Evolutionary conservation across 1,140 invertebrate species (phyloP), one percentile per base, ranked within the genome.

Genomic region (Tribolium madens): DNA sequence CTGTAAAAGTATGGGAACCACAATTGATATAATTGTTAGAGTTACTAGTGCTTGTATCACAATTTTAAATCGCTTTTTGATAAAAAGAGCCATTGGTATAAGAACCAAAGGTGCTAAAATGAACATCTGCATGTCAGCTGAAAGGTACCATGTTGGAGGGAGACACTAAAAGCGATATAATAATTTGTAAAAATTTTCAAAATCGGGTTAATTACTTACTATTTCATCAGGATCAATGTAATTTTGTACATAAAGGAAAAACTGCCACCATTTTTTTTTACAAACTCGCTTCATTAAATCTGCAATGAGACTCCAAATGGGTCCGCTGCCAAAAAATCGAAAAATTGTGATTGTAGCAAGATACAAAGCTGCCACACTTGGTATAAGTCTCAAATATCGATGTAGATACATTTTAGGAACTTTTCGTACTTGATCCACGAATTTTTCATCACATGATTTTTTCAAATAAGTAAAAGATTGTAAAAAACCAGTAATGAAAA

Each of bases 41-140:
- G 81, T n/a, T 5, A 83, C 13, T 33, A 64, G 26, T 2, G 10
- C 57, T 4, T 18, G n/a, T 14, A 64, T 12, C 1, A 33, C 26
- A 2, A 0, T 0, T 33, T 33, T 33, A n/a, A 64, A 64, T 1
- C 12, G 21, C 5, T 69, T 75, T 26, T 76, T 73, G 14, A 79
- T 72, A 0, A 80, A 10, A 6, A 75, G 13, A 0, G 78, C 68
- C 36, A 73, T 47, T 3, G 83, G 81, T 15, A 82, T 83, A 2
- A 84, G 57, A 1, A 85, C 13, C 1, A 84, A 50, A 14, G 82
- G 83, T 1, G 84, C 78, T 1, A 90, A 69, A 3, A 90, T 78
- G 77, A 89, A 91, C 75, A 91, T 87, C 83, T 92, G 91, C 87
- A 92, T 90, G 80, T 93, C 92, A 57, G 90, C 89, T 2, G 91